Evolutionary conservation across 2,888 invertebrate species (phyloP).

Genomic region (Rhabditoides inermis): DNA sequence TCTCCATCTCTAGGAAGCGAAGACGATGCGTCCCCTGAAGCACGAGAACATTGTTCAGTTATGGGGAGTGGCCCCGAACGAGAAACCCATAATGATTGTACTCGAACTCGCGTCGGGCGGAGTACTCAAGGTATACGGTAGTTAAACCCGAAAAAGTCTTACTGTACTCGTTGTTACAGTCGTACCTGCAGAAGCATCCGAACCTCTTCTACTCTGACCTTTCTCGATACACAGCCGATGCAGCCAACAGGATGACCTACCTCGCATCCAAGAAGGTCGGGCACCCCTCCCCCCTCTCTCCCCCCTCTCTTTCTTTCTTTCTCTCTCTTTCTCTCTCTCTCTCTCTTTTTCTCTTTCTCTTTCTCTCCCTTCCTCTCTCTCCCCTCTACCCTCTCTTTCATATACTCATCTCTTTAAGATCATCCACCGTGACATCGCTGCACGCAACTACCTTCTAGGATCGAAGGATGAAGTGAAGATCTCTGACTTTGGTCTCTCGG

Average conservation of each 20-base stretch:
- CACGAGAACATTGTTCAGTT: constrained; percentile 6
- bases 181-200: no score
- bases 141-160: no score
- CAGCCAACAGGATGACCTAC: constrained; percentile 7
- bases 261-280: constrained; percentile 3
- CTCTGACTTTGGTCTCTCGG: constrained; percentile 12
- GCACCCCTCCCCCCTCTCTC: no score
- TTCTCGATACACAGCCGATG: no score
- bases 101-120: constrained; percentile 3
- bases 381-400: background rate
- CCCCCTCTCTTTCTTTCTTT: background rate
- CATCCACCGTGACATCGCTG: constrained; percentile 10
- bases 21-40: constrained; percentile 5
- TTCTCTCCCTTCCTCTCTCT: no score
- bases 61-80: constrained; percentile 9
- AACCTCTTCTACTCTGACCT: background rate
- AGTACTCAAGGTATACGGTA: no score
- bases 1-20: no score
- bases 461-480: constrained; percentile 3
- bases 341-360: no score
- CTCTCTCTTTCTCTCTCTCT: background rate
- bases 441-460: constrained; percentile 7
- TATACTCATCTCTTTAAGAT: constrained; percentile 1
- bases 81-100: constrained; percentile 9
- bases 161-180: no score